These are phyloP conservation scores for Hirundo rustica DNA, from an alignment of 2,797 vertebrate species.

Conservation along the genomic window DNA sequence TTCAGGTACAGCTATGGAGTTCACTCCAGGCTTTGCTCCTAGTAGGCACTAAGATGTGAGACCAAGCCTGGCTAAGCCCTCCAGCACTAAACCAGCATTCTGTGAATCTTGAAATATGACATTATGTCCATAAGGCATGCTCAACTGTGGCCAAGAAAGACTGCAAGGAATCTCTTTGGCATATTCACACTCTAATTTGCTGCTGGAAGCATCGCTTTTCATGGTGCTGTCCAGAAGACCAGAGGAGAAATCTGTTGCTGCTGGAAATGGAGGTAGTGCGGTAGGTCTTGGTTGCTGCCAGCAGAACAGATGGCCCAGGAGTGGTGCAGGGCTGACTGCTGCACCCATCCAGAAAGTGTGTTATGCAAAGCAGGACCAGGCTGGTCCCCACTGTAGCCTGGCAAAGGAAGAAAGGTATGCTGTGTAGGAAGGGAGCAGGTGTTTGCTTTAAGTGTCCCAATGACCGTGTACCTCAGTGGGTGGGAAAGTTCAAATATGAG, in stretches of 20 bases:
- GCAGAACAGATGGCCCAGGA: neutral
- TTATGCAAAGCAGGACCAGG: neutral
- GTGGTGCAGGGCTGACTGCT: neutral
- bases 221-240: neutral
- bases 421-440: neutral
- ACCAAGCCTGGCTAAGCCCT: neutral
- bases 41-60: neutral
- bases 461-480: neutral
- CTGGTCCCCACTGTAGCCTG: neutral
- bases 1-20: neutral
- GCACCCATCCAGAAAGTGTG: neutral
- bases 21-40: neutral
- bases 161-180: neutral
- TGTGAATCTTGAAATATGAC: neutral
- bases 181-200: neutral
- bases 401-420: neutral
- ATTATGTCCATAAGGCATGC: neutral
- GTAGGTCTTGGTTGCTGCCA: neutral
- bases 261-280: neutral
- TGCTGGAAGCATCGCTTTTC: neutral
- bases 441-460: neutral
- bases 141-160: rapidly evolving
- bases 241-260: neutral
- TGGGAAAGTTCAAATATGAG: neutral
- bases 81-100: neutral